Evolutionary conservation across 2,888 invertebrate genomes (phyloP).

Genomic region (Rotaria sp.): DNA sequence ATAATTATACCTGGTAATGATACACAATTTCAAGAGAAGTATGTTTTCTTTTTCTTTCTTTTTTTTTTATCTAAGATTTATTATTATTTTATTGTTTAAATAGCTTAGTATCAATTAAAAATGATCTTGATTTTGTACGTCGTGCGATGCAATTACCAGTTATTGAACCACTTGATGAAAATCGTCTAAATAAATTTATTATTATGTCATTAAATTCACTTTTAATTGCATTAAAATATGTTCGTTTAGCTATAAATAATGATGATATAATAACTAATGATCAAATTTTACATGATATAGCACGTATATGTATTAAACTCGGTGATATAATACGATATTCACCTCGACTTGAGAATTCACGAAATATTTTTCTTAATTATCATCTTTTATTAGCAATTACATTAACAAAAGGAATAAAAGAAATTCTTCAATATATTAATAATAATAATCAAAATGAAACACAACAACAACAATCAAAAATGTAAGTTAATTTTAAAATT

Average conservation of each 20-base stretch:
- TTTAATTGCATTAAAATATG: background rate
- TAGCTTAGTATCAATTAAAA: background rate
- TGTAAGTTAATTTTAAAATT: background rate
- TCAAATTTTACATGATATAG: slow-evolving; percentile 6
- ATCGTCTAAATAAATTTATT: background rate
- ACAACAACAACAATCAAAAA: background rate
- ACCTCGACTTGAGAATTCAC: background rate
- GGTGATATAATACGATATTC: background rate
- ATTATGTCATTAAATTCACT: background rate
- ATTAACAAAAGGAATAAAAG: slow-evolving; percentile 11
- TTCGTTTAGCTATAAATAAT: background rate
- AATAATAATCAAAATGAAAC: background rate
- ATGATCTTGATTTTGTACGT: slow-evolving; percentile 9
- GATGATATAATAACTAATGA: background rate
- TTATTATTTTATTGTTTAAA: background rate
- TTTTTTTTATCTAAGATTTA: no score
- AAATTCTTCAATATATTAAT: background rate
- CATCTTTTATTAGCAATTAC: slow-evolving; percentile 4
- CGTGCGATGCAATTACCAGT: background rate
- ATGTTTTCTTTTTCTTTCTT: no score
- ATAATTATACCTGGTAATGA: no score
- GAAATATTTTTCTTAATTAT: slow-evolving; percentile 11
- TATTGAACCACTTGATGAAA: slow-evolving; percentile 11
- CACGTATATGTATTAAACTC: slow-evolving; percentile 5
- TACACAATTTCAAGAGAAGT: background rate